Base-by-base conservation (phyloP, 37 sponge, comb jelly and placozoan species). In the Beroe forskalii region DNA sequence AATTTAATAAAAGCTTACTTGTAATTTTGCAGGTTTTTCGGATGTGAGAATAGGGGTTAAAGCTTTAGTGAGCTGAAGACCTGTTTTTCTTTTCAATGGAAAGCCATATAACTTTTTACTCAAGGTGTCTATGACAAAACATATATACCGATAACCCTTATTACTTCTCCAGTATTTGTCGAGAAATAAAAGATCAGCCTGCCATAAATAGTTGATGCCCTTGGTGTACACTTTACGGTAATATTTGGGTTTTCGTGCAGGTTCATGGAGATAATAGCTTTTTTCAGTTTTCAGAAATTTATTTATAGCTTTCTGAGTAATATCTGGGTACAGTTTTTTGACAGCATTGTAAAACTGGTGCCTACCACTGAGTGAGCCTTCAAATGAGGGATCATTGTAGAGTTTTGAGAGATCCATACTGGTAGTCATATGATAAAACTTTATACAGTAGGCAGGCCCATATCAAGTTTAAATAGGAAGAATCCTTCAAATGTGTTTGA, bases 271-370 rank as follows among this genome's bases (percentile, higher is more conserved):
- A 63, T 63, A 63, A 30, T 63, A 63, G 25, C 66, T 63, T 30
- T 63, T 63, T 63, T 63, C 66, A 63, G 66, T 63, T 30, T 3
- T 63, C 66, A 63, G 25, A 63, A 63, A 63, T 63, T 63, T 63
- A 28, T 8, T n/a, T 6, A 63, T 20, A 28, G 20, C 28, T 19
- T 63, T 63, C 66, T 28, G n/a, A 28, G 14, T 63, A 19, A 63
- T 63, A 63, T 63, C 25, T 23, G 66, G 66, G 25, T 23, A 63
- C 66, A 63, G 66, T 30, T 63, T 63, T 63, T 63, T 63, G 25
- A 63, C 66, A 4, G 20, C 66, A 63, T 63, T 30, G 25, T 63
- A 63, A 63, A 63, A 63, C 25, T 63, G 20, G 3, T 63, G 20
- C 25, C n/a, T 24, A 63, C 66, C 66, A 23, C 28, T 28, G 25